Evolutionary conservation across 1,140 invertebrate genomes (phyloP).

Genomic region (Melipona quadrifasciata): DNA sequence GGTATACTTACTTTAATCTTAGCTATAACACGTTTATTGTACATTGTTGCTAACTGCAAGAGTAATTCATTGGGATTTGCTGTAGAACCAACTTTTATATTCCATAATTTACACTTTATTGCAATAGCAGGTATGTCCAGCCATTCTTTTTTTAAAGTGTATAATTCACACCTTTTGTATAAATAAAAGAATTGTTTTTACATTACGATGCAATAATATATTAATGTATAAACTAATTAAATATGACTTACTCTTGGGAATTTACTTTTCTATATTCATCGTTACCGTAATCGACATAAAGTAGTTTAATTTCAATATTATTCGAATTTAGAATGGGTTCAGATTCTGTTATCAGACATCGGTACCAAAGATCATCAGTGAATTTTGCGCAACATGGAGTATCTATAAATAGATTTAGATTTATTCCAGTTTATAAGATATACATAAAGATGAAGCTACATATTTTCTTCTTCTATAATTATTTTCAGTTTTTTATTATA

Average conservation of each 20-base stretch:
- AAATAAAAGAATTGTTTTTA: slow-evolving; percentile 31
- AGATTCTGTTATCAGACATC: slow-evolving; percentile 81
- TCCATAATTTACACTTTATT: slow-evolving; percentile 68
- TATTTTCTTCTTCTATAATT: not conserved
- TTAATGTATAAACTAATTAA: slow-evolving; percentile 18
- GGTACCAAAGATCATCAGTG: slow-evolving; percentile 80
- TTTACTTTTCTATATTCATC: slow-evolving; percentile 70
- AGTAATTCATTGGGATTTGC: not conserved
- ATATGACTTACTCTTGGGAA: slow-evolving; percentile 56
- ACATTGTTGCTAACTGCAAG: slow-evolving; percentile 9
- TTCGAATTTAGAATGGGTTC: not conserved
- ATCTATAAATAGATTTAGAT: slow-evolving; percentile 50
- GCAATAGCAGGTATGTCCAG: slow-evolving; percentile 62
- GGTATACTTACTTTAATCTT: slow-evolving; percentile 58
- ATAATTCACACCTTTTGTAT: slow-evolving; percentile 49
- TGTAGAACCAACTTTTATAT: slow-evolving; percentile 28
- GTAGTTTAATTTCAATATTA: slow-evolving; percentile 74
- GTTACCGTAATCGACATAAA: slow-evolving; percentile 87
- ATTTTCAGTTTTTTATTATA: not conserved
- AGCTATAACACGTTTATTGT: slow-evolving; percentile 36
- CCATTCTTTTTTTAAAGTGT: slow-evolving; percentile 68
- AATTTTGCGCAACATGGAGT: slow-evolving; percentile 72
- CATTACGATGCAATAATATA: not conserved
- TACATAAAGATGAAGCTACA: not conserved
- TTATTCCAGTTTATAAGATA: not conserved